Conservation (phyloP, 2,113 vertebrate genomes). For the Strix uralensis region DNA sequence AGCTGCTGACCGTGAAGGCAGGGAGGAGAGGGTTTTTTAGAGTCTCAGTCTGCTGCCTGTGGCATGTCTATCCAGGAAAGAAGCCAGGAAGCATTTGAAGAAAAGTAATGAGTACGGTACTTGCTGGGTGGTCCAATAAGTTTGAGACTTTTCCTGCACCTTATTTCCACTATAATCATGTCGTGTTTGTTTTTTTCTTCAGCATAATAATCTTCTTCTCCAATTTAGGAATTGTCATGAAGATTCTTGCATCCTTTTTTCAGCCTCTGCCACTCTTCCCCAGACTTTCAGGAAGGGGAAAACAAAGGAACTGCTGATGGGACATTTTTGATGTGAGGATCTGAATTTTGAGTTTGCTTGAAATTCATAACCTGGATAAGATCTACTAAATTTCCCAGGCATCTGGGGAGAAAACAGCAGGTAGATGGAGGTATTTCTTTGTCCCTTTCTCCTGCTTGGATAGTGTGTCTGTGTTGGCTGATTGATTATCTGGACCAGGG, state of each 20-base stretch:
- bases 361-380: background rate
- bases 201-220: background rate
- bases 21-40: background rate
- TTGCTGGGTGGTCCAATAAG: slow-evolving; percentile 25
- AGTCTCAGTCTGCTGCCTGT: background rate
- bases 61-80: slow-evolving; percentile 21
- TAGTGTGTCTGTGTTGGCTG: background rate
- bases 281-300: background rate
- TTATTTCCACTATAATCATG: background rate
- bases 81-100: slow-evolving; percentile 15
- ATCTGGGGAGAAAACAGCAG: background rate
- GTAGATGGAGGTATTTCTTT: background rate
- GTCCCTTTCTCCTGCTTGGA: background rate
- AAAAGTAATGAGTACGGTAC: background rate
- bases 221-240: background rate
- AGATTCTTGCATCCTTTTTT: background rate
- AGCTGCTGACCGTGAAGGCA: background rate
- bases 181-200: background rate
- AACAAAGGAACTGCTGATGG: background rate
- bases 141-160: background rate
- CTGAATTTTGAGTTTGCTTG: background rate
- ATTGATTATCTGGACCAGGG: background rate
- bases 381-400: background rate
- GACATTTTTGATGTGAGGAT: background rate
- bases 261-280: background rate